These are phyloP conservation scores for Prosopocoilus inquinatus DNA, from an alignment of 2,888 invertebrate genomes.

Conservation along the genomic window DNA sequence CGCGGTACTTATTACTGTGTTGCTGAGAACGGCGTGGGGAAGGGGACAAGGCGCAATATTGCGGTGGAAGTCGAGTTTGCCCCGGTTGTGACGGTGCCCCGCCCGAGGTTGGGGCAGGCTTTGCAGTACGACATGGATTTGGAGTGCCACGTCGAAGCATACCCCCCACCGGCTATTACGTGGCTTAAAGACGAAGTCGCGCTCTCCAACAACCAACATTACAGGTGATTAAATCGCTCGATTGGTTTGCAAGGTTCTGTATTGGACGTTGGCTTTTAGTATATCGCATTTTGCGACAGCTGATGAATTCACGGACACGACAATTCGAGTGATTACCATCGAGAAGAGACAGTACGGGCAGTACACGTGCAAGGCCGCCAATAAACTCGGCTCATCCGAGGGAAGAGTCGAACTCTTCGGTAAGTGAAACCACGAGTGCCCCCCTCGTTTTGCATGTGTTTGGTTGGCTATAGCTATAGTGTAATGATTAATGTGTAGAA, in stretches of 20 bases:
- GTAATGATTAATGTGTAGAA: conserved; percentile 65
- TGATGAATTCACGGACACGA: conserved; percentile 90
- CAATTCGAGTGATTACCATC: conserved; percentile 83
- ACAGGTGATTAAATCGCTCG: conserved; percentile 52
- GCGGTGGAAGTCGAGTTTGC: conserved; percentile 89
- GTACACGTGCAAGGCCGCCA: conserved; percentile 84
- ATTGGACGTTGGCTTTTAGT: conserved; percentile 45
- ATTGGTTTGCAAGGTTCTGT: background rate
- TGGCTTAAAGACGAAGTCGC: conserved; percentile 86
- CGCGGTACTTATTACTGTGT: conserved; percentile 93
- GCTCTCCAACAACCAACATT: conserved; percentile 87
- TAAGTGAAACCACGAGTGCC: no score
- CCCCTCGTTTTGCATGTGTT: conserved; percentile 1
- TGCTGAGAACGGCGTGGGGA: conserved; percentile 85
- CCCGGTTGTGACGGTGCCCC: conserved; percentile 80
- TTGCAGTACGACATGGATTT: conserved; percentile 92
- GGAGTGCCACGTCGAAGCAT: conserved; percentile 92
- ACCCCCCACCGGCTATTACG: conserved; percentile 88
- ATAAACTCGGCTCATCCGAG: conserved; percentile 81
- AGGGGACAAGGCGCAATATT: conserved; percentile 77
- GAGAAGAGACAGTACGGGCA: conserved; percentile 87
- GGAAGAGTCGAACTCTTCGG: conserved; percentile 80
- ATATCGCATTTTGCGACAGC: conserved; percentile 90
- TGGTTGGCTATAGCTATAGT: background rate
- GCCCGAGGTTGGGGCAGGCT: conserved; percentile 82